phyloP scores from a whole-genome alignment of 2,888 invertebrate genomes.

The Nebria brevicollis region DNA sequence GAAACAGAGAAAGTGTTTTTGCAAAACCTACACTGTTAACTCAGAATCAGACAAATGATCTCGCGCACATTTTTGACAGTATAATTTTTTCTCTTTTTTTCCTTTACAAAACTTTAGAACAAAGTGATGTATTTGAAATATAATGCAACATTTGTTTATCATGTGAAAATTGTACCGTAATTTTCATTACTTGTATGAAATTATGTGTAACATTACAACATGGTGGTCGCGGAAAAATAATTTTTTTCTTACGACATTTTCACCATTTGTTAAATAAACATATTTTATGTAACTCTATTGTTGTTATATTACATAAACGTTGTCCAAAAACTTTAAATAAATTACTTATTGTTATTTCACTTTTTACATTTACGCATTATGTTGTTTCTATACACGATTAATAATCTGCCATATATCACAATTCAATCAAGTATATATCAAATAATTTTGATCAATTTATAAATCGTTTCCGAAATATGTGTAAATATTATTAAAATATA shows the following conservation, averaged over 20 bases:
- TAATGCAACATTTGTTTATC: neutral
- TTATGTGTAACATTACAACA: neutral
- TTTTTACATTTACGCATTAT: neutral
- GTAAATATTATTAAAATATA: too few relatives aligned
- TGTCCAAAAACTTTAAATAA: neutral
- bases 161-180: neutral
- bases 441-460: too few relatives aligned
- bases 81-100: neutral
- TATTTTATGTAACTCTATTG: neutral
- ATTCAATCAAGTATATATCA: too few relatives aligned
- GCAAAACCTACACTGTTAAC: conserved; percentile 28
- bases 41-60: neutral
- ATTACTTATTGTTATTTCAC: neutral
- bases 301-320: neutral
- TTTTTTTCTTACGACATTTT: neutral
- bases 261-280: neutral
- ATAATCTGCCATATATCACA: too few relatives aligned
- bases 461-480: too few relatives aligned
- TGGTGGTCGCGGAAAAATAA: neutral
- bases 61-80: neutral
- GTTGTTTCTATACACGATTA: neutral
- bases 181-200: neutral
- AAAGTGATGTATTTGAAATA: neutral
- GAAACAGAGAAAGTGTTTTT: conserved; percentile 32
- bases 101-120: neutral